These are phyloP conservation scores for Scelioninae gen. 1 DNA, from an alignment of 2,888 invertebrate genomes.

Conservation along the genomic window DNA sequence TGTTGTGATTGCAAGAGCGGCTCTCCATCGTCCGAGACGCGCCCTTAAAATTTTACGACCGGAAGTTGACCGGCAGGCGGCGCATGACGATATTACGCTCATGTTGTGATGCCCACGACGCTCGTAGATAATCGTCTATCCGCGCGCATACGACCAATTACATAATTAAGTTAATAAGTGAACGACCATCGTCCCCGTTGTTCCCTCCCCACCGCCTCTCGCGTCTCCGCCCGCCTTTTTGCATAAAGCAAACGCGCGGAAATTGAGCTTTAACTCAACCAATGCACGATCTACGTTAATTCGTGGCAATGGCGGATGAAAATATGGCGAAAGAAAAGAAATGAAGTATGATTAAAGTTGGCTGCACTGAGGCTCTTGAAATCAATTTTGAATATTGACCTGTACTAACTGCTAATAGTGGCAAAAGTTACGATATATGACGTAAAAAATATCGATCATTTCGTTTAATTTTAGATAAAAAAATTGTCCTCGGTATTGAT, in stretches of 20 bases:
- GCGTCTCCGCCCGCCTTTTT: constrained; percentile 35
- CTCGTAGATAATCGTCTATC: constrained; percentile 64
- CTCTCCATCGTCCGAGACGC: constrained; percentile 70
- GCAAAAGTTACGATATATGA: too few species aligned
- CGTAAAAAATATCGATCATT: too few species aligned
- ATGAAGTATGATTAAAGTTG: too few species aligned
- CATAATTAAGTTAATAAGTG: constrained; percentile 74
- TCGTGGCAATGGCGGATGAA: constrained; percentile 50
- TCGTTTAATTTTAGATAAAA: too few species aligned
- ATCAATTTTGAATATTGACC: too few species aligned
- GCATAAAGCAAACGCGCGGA: constrained; percentile 57
- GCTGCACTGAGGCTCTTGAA: too few species aligned
- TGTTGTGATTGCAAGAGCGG: constrained; percentile 51
- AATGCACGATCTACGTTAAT: constrained; percentile 48
- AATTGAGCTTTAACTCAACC: constrained; percentile 63
- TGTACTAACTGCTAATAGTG: too few species aligned
- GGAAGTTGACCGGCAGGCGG: constrained; percentile 78
- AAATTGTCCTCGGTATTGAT: too few species aligned
- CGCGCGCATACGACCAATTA: constrained; percentile 72
- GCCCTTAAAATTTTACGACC: constrained; percentile 79
- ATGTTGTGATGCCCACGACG: constrained; percentile 56
- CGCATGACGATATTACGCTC: constrained; percentile 65
- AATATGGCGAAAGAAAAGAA: constrained; percentile 32
- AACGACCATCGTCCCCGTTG: constrained; percentile 66
- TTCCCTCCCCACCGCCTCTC: neutral